Base-by-base conservation (phyloP, 2,888 invertebrate genomes). In the Dusona sp. region DNA sequence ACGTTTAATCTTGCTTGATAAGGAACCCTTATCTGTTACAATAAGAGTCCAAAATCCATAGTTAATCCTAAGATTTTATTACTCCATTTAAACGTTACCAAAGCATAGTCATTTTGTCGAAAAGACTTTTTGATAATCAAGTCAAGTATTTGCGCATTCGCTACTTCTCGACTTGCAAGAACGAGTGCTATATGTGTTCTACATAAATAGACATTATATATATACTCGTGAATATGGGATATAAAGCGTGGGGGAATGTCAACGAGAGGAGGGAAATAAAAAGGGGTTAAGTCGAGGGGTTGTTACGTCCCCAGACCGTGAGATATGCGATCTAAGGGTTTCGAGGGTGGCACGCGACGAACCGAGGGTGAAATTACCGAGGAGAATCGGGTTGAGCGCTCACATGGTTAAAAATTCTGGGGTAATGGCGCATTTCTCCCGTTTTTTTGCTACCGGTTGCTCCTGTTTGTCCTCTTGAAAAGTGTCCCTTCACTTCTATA, bases 321-420 rank as follows among this genome's bases (percentile, higher is more conserved):
- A 83, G 85, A 88, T 86, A 87, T 87, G 85, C 70, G 80, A 87
- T 75, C 86, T 89, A 86, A 88, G 87, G 86, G 85, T 79, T 84
- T 88, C 48, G 57, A 73, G 81, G 77, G 65, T 72, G 78, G 78
- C 45, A 85, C 87, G 87, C 88, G 86, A 85, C 86, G 87, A 86
- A 64, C 45, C 70, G 81, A 72, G 80, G 77, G 85, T 84, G 77
- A 81, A 81, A 85, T 85, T 78, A 86, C 83, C 86, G 75, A 81
- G 72, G 87, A 84, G 88, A 87, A 88, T 80, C 79, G 85, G 88
- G 88, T 89, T 88, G 88, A 88, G 90, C 16, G 38, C 79, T 64
- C 73, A 38, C 72, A 61, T 64, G 85, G 57, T 81, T 65, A 73
- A 38, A 85, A 81, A 78, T 81, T 70, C 42, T 51, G 81, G 1